Evolutionary conservation across 2,888 invertebrate species (phyloP), one percentile per base, ranked within the genome.

Genomic region (Thereva nobilitata): DNA sequence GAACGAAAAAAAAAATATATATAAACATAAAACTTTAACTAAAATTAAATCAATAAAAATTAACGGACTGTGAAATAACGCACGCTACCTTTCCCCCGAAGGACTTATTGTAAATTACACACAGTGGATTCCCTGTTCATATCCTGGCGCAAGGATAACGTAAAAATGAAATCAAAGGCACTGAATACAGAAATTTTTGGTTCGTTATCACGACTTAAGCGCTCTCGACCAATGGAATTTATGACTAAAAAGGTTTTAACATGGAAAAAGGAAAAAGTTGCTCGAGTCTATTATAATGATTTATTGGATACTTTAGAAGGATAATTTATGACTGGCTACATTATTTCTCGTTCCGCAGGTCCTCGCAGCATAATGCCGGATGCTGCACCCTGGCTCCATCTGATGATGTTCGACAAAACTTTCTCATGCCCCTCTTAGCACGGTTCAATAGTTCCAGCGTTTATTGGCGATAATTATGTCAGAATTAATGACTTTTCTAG

Each of bases 321-420:
- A 34, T 34, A 52, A 52, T 52, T 52, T 34, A 52, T 34, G 10
- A 23, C n/a, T 10, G 52, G 23, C 23, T 23, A 23, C 52, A 52
- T 52, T 52, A 52, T 52, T 52, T n/a, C 52, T 52, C 6, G 23
- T 52, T 52, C 10, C 52, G 34, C 34, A 7, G 10, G 49, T 49
- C 12, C 49, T 49, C 23, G 23, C 23, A 23, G 23, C 23, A 23
- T 23, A 23, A 23, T 23, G 5, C 49, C 4, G 10, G 12, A 3
- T 49, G 49, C 49, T 12, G 12, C 23, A 23, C 23, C 23, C 49
- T 49, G 49, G 49, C 49, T 49, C 49, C 6, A 49, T 49, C 12
- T n/a, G 49, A 49, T 49, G 7, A 49, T 49, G 49, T 49, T 49
- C 49, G 6, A 49, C 49, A 49, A 49, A 49, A 49, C 49, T 49